Percentiles rank a stretch among this genome's conserved stretches.
Evolutionary conservation across 2,113 vertebrate species (phyloP).

Genomic region (Penelope pileata): DNA sequence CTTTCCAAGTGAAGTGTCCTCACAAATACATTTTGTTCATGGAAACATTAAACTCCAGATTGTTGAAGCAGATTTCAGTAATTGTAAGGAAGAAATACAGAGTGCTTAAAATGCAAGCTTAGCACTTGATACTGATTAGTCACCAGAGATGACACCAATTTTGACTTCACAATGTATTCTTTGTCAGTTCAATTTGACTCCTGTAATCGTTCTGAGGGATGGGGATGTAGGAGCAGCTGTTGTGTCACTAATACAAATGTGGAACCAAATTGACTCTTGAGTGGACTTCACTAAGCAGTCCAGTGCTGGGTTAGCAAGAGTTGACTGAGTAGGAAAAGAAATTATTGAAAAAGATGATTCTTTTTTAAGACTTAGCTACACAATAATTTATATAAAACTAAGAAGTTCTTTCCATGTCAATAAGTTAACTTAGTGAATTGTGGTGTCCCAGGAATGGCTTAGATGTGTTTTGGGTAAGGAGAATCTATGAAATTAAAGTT

Average conservation of each 20-base stretch:
- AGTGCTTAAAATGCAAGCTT: neutral
- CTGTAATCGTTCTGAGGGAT: neutral
- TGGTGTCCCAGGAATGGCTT: neutral
- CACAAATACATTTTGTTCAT: neutral
- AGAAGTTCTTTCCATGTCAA: neutral
- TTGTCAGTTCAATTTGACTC: neutral
- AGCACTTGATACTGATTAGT: neutral
- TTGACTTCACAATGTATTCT: neutral
- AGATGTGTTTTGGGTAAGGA: constrained; percentile 7
- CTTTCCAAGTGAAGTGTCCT: neutral
- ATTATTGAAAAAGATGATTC: neutral
- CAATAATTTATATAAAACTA: too few relatives aligned
- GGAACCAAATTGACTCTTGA: neutral
- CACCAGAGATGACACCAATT: neutral
- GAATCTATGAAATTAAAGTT: neutral
- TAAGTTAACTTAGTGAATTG: constrained; percentile 24
- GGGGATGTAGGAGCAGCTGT: neutral
- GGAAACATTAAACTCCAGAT: neutral
- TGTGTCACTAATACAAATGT: neutral
- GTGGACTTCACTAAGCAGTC: neutral
- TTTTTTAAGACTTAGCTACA: too few relatives aligned
- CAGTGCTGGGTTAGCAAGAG: neutral
- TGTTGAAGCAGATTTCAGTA: neutral
- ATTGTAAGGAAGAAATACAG: neutral
- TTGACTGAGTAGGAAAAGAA: neutral